Conservation (phyloP, 2,888 invertebrate genomes). For the Mallateleia sp. region DNA sequence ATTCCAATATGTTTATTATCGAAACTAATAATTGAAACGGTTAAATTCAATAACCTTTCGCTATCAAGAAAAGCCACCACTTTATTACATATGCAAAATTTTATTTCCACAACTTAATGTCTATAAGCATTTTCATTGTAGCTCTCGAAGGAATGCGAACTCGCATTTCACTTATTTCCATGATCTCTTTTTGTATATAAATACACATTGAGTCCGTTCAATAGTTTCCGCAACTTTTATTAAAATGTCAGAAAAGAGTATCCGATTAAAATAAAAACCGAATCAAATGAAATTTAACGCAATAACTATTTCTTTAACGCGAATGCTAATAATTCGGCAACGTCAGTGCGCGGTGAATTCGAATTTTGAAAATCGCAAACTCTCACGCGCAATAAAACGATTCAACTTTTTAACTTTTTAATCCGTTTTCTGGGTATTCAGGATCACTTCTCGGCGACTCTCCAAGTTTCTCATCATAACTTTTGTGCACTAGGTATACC, state of each 20-base stretch:
- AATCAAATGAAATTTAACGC: not conserved
- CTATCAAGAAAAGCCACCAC: too few relatives aligned
- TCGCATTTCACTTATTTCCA: too few relatives aligned
- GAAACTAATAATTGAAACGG: too few relatives aligned
- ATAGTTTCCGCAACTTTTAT: not conserved
- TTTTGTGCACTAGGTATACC: constrained; percentile 30
- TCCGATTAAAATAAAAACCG: not conserved
- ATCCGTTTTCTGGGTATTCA: constrained; percentile 38
- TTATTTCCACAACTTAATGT: too few relatives aligned
- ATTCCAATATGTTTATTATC: too few relatives aligned
- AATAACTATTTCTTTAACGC: not conserved
- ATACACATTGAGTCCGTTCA: not conserved
- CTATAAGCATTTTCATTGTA: too few relatives aligned
- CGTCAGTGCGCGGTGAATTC: constrained; percentile 10
- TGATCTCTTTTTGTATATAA: too few relatives aligned
- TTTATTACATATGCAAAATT: too few relatives aligned
- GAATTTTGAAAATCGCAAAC: constrained; percentile 17
- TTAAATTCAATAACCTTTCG: too few relatives aligned
- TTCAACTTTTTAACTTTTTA: constrained; percentile 56
- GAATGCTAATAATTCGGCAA: constrained; percentile 1
- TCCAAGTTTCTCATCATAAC: constrained; percentile 36
- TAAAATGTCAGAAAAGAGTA: not conserved
- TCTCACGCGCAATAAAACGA: constrained; percentile 36
- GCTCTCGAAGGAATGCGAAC: too few relatives aligned
- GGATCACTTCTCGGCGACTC: constrained; percentile 30